These are phyloP conservation scores for Chalcis sispes DNA, from an alignment of 2,888 invertebrate species.

Conservation along the genomic window DNA sequence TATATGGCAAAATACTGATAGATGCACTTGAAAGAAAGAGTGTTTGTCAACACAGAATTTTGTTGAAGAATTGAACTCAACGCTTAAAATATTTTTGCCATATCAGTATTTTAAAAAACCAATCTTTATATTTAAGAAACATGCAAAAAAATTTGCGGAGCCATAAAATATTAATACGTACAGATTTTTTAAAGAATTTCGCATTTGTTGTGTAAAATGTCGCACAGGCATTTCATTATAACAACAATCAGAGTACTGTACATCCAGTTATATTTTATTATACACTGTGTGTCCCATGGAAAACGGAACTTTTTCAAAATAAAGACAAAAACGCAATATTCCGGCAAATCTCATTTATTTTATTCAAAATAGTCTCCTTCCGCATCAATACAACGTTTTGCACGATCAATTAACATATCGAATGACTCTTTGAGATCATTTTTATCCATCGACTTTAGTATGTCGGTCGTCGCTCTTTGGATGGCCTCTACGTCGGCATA, in stretches of 20 bases:
- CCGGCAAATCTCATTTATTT: too few relatives aligned
- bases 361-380: too few relatives aligned
- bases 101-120: background rate
- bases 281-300: too few relatives aligned
- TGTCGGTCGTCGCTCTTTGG: too few relatives aligned
- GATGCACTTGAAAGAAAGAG: background rate
- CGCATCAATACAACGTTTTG: too few relatives aligned
- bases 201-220: background rate
- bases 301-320: too few relatives aligned
- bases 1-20: background rate
- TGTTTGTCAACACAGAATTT: background rate
- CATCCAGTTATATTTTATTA: background rate
- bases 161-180: background rate
- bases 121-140: background rate
- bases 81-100: background rate
- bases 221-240: conserved; percentile 2
- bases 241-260: background rate
- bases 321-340: too few relatives aligned
- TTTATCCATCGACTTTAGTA: too few relatives aligned
- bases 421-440: too few relatives aligned
- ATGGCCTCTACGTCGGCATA: too few relatives aligned
- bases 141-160: too few relatives aligned
- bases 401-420: too few relatives aligned
- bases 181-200: conserved; percentile 1
- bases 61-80: background rate